phyloP scores from a whole-genome alignment of 1,140 invertebrate genomes.

The Catajapyx aquilonaris region DNA sequence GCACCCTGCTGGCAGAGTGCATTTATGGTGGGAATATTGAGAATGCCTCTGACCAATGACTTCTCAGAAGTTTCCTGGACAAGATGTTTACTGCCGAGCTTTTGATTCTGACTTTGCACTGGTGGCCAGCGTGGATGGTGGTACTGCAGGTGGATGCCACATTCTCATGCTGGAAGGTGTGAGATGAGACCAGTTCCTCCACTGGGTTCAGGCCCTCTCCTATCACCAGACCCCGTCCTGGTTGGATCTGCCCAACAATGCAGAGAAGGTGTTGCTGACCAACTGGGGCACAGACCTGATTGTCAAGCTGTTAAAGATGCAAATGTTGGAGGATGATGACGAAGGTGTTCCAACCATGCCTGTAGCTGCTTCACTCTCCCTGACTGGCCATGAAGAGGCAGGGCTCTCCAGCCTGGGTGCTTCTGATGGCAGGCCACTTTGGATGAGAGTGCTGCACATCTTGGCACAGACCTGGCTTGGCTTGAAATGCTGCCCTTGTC shows the following conservation, averaged over 20 bases:
- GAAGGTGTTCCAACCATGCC: too few species aligned
- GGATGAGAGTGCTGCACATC: constrained; percentile 91
- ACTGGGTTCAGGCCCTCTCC: constrained; percentile 85
- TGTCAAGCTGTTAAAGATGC: constrained; percentile 90
- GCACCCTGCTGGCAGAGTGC: constrained; percentile 86
- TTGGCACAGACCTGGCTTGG: constrained; percentile 83
- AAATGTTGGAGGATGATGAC: constrained; percentile 84
- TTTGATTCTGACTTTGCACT: constrained; percentile 91
- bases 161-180: constrained; percentile 97
- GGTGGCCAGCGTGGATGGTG: constrained; percentile 71
- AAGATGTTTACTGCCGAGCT: constrained; percentile 89
- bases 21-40: constrained; percentile 99
- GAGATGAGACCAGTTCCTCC: constrained; percentile 83
- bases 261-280: constrained; percentile 81
- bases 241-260: constrained; percentile 96
- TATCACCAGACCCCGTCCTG: constrained; percentile 92
- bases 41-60: constrained; percentile 91
- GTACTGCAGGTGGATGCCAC: constrained; percentile 43
- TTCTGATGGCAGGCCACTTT: constrained; percentile 75
- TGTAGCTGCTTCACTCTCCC: too few species aligned
- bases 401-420: constrained; percentile 1
- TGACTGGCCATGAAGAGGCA: constrained; percentile 24
- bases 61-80: constrained; percentile 83
- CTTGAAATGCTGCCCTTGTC: constrained; percentile 72
- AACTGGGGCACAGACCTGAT: constrained; percentile 48